Evolutionary conservation across 2,113 vertebrate species (phyloP), one percentile per base, ranked within the genome.

Genomic region (Mixornis gularis): DNA sequence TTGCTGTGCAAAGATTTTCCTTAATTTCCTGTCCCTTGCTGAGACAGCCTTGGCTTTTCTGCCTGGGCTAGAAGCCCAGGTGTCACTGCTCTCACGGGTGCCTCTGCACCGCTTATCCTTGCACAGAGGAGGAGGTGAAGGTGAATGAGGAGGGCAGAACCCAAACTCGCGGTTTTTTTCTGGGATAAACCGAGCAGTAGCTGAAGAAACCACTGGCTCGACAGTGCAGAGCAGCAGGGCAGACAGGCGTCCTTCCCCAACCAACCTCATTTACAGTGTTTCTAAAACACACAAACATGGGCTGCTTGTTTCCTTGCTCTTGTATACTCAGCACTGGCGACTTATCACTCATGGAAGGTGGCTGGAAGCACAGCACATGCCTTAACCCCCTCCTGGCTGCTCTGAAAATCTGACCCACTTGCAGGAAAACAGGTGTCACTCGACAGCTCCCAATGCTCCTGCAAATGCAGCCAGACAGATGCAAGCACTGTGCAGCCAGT

Each of bases 301-400:
- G 46, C 63, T 51, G 32, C 49, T 72, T 62, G 49, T n/a, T 92
- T 79, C 78, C 62, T 69, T 21, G 6, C 46, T 72, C 64, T 40
- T 87, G 91, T 81, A 78, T 66, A 65, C 38, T 84, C 70, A 82
- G 80, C 55, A 41, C 38, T n/a, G 70, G 53, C 2, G 4, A 74
- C 84, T 95, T 84, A 94, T 93, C 78, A 1, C 65, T 81, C 53
- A 19, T 13, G 41, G 49, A 85, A 51, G 64, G 62, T 58, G 70
- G 29, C 77, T 93, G 78, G n/a, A 69, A 76, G 58, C 53, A 69
- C 53, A 71, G 24, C n/a, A 25, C 34, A 25, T 41, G 15, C 51
- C 40, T 94, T 95, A 95, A 93, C 80, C 21, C 65, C 87, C 51
- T 93, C 73, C 70, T 55, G 59, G 32, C 46, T 58, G 26, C 78